Evolutionary conservation across 2,113 vertebrate genomes (phyloP).

Genomic region (Entomyzon cyanotis): DNA sequence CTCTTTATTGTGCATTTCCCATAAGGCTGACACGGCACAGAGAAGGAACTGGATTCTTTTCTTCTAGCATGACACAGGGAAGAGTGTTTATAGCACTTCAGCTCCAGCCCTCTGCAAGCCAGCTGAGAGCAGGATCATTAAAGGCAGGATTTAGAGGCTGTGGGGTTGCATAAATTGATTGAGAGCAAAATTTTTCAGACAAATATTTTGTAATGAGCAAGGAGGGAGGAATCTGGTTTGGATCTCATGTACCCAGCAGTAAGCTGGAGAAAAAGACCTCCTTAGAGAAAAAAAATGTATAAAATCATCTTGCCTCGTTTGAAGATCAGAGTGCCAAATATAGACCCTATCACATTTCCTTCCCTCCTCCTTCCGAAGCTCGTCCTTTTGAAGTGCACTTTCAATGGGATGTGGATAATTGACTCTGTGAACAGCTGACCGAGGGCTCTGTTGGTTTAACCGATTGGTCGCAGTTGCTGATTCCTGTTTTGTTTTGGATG

Average conservation of each 20-base stretch:
- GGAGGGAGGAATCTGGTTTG: background rate
- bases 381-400: constrained; percentile 56
- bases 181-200: background rate
- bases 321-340: constrained; percentile 57
- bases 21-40: background rate
- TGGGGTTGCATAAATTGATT: background rate
- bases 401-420: constrained; percentile 64
- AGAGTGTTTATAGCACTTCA: constrained; percentile 35
- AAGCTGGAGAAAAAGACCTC: background rate
- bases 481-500: constrained; percentile 60
- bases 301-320: background rate
- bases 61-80: background rate
- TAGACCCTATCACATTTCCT: constrained; percentile 37
- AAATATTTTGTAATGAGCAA: background rate
- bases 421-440: background rate
- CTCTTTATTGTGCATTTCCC: constrained; percentile 17
- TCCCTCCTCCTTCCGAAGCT: constrained; percentile 53
- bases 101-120: background rate
- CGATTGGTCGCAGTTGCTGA: constrained; percentile 26
- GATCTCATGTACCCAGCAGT: background rate
- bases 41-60: background rate
- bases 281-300: background rate
- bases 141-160: background rate
- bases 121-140: background rate
- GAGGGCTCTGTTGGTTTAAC: constrained; percentile 46